Evolutionary conservation across 2,888 invertebrate genomes (phyloP).

Genomic region (Ophioninae sp.): DNA sequence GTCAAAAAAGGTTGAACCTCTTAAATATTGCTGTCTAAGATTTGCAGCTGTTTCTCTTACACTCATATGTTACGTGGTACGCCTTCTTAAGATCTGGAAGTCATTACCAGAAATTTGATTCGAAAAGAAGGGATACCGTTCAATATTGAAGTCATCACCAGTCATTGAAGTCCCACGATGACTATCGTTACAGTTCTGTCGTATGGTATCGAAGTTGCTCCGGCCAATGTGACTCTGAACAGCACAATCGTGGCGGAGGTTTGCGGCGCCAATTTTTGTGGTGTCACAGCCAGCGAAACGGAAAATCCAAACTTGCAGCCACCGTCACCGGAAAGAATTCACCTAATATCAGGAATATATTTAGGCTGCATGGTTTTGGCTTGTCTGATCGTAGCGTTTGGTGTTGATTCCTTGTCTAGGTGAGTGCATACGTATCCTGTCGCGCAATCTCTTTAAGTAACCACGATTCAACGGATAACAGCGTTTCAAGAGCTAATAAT

Average conservation of each 20-base stretch:
- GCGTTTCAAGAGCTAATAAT: background rate
- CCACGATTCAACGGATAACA: too few relatives aligned
- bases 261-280: constrained; percentile 90
- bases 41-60: too few relatives aligned
- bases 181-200: constrained; percentile 75
- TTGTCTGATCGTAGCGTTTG: constrained; percentile 87
- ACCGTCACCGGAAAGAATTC: constrained; percentile 88
- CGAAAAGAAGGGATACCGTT: background rate
- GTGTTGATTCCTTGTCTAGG: constrained; percentile 91
- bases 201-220: constrained; percentile 71
- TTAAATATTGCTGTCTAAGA: too few relatives aligned
- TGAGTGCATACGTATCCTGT: constrained; percentile 74
- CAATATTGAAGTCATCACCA: background rate
- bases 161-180: background rate
- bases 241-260: constrained; percentile 82
- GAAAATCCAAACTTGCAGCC: constrained; percentile 87
- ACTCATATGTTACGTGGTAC: too few relatives aligned
- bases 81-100: background rate
- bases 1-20: too few relatives aligned
- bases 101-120: background rate
- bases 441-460: background rate
- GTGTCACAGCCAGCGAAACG: constrained; percentile 81
- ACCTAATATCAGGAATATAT: constrained; percentile 91
- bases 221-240: constrained; percentile 76
- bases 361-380: constrained; percentile 90